Evolutionary conservation across 2,888 invertebrate genomes (phyloP), one percentile per base, ranked within the genome.

Genomic region (Drosophila buzzatii): DNA sequence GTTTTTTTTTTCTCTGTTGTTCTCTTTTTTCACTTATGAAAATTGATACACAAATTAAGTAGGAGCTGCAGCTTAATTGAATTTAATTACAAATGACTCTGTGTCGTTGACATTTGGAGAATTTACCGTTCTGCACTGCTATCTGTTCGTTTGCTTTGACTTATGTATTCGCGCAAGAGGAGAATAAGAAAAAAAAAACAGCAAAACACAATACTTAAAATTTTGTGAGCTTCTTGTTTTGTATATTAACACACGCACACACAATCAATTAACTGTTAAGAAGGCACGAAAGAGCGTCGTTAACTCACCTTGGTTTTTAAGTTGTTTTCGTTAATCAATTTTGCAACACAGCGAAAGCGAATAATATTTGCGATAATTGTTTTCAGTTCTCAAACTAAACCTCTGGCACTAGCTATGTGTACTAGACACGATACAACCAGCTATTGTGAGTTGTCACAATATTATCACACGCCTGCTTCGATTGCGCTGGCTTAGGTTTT

Each of bases 21-120:
- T 33, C 12, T 47, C 33, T 20, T 55, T 58, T 57, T 58, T 60
- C 55, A 71, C 60, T 69, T 76, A 62, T 58, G 57, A 76, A 77
- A 82, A 61, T 78, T 82, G 70, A 78, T 79, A 81, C 78, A 83
- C 77, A 81, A 84, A 90, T 86, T 85, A 78, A 80, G 79, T 73
- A 81, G 74, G 62, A 58, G 78, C 76, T 78, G 77, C 79, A 62
- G 76, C 82, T 88, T 86, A 90, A 91, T 91, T 91, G 91, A 91
- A 88, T 89, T 91, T 91, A 91, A 91, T 90, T 91, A 88, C 84
- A 88, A 73, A 31, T 58, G 56, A 16, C 60, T 58, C 55, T 65
- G 65, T 70, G 77, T 76, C 81, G 73, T 70, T 75, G 80, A 72
- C 77, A 79, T 77, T 77, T 79, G 67, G 63, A 75, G 79, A 79